Base-by-base conservation (phyloP, 2,797 vertebrate genomes). In the Coilia nasus region DNA sequence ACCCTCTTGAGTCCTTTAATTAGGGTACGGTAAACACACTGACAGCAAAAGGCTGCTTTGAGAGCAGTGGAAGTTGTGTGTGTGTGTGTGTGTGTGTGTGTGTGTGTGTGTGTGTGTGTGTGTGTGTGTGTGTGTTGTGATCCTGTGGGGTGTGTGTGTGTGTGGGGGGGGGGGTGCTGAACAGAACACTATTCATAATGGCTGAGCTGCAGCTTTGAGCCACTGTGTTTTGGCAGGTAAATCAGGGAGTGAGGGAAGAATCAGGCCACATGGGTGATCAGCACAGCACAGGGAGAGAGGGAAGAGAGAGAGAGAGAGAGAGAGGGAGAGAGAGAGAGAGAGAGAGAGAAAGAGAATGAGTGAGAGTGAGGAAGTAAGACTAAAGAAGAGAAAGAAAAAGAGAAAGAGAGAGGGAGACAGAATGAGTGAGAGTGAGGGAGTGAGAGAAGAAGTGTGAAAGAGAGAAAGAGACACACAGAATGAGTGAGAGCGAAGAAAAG, bases 1-100 rank as follows among this genome's bases (percentile, higher is more conserved):
- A 85, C 85, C 86, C 87, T 83, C 78, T 85, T 87, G 83, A 87
- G 85, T 88, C 85, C 83, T 85, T 86, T 85, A 88, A 89, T 88
- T 89, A 88, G 67, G 59, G 23, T 23, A 71, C 41, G 64, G 86
- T 88, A 86, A 87, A 87, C 83, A 87, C 81, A 47, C 85, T 35
- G 85, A 85, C 83, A 85, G 85, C 46, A 84, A 25, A 84, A 88
- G 82, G 54, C 86, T 84, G 64, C 46, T 81, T 50, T 78, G 82
- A 46, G 82, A 82, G 59, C 44, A 84, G 46, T 57, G 71, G 14
- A 78, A 19, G 0, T 6, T 44, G 35, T 35, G 28, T 71, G 67
- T 71, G 67, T 35, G 67, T 71, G 67, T 71, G 67, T 71, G 67
- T 64, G 60, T 64, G n/a, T 64, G 50, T 54, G 50, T 54, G 50